Evolutionary conservation across 2,888 invertebrate genomes (phyloP), one percentile per base, ranked within the genome.

Genomic region (Mythimna loreyi): DNA sequence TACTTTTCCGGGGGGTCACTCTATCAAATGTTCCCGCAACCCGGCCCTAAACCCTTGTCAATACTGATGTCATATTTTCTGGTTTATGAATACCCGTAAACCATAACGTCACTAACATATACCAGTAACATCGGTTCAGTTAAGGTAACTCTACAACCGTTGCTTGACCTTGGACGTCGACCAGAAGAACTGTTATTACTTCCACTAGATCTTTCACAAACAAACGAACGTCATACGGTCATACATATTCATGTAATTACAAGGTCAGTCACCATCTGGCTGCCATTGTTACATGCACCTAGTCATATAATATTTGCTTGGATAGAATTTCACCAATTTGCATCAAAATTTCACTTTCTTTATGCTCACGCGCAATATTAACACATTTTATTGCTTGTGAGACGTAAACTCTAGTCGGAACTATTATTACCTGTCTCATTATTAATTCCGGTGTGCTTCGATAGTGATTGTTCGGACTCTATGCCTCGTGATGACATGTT

Each of bases 281-380:
- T 49, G 52, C 36, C 56, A 75, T 83, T 83, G 75, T 83, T 72
- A 71, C 67, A 78, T 66, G 67, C 75, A 67, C 75, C 76, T 74
- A 83, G 75, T 84, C 83, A 84, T 83, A 77, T 72, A 80, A 77
- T 81, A 76, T 82, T 82, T 83, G 56, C 69, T 74, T 72, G 69
- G 68, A 75, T 75, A 71, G 58, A 84, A 88, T 89, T 89, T 89
- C 88, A 87, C 87, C 86, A 82, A 90, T 87, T 85, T 86, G 84
- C 85, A 87, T 88, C 83, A 76, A 75, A 74, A 78, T 89, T 90
- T 90, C 88, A 88, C 90, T 90, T 89, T 90, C 88, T 81, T 86
- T 75, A 60, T 72, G 62, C 53, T 30, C 61, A 13, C 33, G 79
- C 80, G 70, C 67, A 60, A 75, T 85, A 85, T 89, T 87, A 88